These are phyloP conservation scores for Diphyllodes magnificus DNA, from an alignment of 2,113 vertebrate species.

Conservation along the genomic window DNA sequence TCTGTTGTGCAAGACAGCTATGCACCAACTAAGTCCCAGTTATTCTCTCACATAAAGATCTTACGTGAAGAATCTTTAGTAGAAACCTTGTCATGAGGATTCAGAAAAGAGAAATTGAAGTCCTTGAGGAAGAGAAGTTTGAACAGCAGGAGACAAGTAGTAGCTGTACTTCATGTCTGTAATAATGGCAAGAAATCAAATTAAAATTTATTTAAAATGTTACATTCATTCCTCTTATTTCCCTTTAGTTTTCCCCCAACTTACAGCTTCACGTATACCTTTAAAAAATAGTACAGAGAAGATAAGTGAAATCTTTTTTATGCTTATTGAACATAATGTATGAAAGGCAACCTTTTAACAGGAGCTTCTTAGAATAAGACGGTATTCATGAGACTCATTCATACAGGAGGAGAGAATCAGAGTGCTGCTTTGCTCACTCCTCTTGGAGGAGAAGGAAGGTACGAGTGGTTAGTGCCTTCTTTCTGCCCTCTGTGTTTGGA, in stretches of 20 bases:
- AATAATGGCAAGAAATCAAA: background rate
- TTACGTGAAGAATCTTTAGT: background rate
- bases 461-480: background rate
- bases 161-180: background rate
- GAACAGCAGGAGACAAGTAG: background rate
- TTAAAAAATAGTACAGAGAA: background rate
- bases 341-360: background rate
- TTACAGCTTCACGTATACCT: background rate
- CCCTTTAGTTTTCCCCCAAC: background rate
- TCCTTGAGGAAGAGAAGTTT: background rate
- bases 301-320: background rate
- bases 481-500: background rate
- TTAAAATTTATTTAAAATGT: background rate
- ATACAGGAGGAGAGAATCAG: background rate
- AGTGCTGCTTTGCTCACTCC: background rate
- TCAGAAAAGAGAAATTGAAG: background rate
- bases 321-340: background rate
- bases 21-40: background rate
- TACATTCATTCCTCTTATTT: background rate
- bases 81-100: background rate
- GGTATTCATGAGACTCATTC: background rate
- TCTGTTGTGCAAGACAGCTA: background rate
- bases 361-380: background rate
- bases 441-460: background rate
- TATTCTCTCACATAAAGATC: background rate